Evolutionary conservation across 2,888 invertebrate species (phyloP), one percentile per base, ranked within the genome.

Genomic region (Cantharis flavilabris): DNA sequence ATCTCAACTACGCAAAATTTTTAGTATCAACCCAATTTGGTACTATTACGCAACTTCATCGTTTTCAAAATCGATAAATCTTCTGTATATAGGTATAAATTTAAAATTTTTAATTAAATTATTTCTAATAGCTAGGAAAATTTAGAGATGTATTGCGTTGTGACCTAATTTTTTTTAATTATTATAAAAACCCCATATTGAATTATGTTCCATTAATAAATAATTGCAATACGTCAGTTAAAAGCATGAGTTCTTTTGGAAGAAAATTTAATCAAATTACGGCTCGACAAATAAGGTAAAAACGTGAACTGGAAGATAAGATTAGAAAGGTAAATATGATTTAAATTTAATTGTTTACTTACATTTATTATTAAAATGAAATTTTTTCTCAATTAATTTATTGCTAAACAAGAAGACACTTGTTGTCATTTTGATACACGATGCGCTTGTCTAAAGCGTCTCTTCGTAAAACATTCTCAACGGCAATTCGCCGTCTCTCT

Each of bases 341-440:
- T 20, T 67, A 23, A 26, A 23, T 67, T 67, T 23, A 67, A 67
- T 67, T 67, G 49, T 49, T 49, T n/a, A 49, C 49, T 49, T n/a
- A 26, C 14, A 13, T 69, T 69, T 26, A 69, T 62, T 62, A 49
- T 62, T 30, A 14, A 33, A 49, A 33, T 33, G 49, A 70, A 16
- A 70, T 18, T 49, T 33, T 14, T 70, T 33, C 23, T 4, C n/a
- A 70, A 33, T 20, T 70, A 49, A 49, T 26, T 26, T 26, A 26
- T 70, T 30, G 23, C 18, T 70, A 26, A 64, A 67, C 26, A 26
- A 76, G 63, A 78, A 76, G 76, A 78, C 78, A 78, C 78, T 78
- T 78, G 78, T 78, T 78, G 76, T 78, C 78, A 69, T 76, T 67
- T 71, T 62, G 70, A 26, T 70, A 73, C 76, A 76, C 71, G 72